These are phyloP conservation scores for Gymnoscopelus microlampas DNA, from an alignment of 2,797 vertebrate species.

Conservation along the genomic window DNA sequence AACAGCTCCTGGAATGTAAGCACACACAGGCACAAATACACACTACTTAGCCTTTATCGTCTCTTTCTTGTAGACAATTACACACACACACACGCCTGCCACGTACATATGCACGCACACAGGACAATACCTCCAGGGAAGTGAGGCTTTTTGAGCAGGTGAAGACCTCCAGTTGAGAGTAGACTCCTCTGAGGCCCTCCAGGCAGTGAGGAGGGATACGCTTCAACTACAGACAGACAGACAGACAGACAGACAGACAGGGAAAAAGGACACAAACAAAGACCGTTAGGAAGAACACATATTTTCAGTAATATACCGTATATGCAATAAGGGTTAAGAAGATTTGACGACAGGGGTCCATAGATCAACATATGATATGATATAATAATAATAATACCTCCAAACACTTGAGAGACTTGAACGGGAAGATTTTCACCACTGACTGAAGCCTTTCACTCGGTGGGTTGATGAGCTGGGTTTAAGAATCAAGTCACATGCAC, in stretches of 20 bases:
- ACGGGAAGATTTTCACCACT: constrained; percentile 93
- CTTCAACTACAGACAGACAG: constrained; percentile 80
- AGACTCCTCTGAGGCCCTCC: constrained; percentile 88
- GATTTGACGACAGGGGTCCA: background rate
- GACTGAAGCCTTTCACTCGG: constrained; percentile 81
- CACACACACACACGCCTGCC: background rate
- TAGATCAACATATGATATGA: background rate
- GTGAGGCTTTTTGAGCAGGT: constrained; percentile 90
- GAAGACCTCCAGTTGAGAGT: constrained; percentile 94
- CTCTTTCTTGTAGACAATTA: background rate
- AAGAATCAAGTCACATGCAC: background rate
- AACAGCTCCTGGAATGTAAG: constrained; percentile 87
- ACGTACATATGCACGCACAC: background rate
- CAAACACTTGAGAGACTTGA: constrained; percentile 92
- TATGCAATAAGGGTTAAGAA: background rate
- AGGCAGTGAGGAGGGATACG: constrained; percentile 92
- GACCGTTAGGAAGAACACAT: too few relatives aligned
- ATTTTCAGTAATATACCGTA: background rate
- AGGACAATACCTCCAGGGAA: constrained; percentile 85
- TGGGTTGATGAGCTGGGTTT: constrained; percentile 86
- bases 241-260: background rate
- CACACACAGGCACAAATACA: constrained; percentile 22
- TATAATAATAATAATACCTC: constrained; percentile 74
- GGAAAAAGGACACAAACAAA: background rate
- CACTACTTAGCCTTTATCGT: background rate